Percentiles rank a stretch among this genome's conserved stretches.
These are phyloP conservation scores for Salmo trutta DNA, from an alignment of 2,797 vertebrate genomes.

Conservation along the genomic window DNA sequence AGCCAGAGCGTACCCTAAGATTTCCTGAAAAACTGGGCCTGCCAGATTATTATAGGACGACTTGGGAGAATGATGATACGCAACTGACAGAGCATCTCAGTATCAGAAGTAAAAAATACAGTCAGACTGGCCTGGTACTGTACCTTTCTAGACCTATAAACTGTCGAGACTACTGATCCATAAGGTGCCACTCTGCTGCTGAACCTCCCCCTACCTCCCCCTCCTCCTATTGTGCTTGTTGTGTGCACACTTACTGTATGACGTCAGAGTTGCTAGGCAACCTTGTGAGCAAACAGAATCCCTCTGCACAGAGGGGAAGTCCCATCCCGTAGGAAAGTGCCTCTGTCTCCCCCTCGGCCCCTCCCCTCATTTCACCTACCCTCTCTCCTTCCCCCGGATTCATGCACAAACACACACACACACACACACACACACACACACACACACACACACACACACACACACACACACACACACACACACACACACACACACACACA, in stretches of 20 bases:
- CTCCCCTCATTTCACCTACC: slow-evolving; percentile 2
- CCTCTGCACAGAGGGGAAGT: slow-evolving; percentile 69
- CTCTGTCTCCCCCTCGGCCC: slow-evolving; percentile 13
- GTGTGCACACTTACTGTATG: slow-evolving; percentile 48
- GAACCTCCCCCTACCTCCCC: neutral
- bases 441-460: too few species aligned
- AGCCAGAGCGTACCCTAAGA: too few species aligned
- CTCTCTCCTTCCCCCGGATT: neutral
- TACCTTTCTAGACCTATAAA: too few species aligned
- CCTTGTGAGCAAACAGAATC: slow-evolving; percentile 77
- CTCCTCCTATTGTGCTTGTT: slow-evolving; percentile 35
- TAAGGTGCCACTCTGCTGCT: neutral
- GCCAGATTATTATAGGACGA: too few species aligned
- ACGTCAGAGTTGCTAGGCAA: slow-evolving; percentile 77
- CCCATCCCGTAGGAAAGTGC: slow-evolving; percentile 58
- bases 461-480: too few species aligned
- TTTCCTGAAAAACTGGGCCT: too few species aligned
- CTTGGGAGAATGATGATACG: too few species aligned
- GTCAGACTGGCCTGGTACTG: too few species aligned
- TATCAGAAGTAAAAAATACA: too few species aligned
- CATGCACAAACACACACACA: neutral
- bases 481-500: too few species aligned
- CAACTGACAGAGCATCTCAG: too few species aligned
- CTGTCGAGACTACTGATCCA: slow-evolving; percentile 12
- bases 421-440: slow-evolving; percentile 16